Evolutionary conservation across 2,888 invertebrate genomes (phyloP).

Genomic region (Ichneumoninae sp.): DNA sequence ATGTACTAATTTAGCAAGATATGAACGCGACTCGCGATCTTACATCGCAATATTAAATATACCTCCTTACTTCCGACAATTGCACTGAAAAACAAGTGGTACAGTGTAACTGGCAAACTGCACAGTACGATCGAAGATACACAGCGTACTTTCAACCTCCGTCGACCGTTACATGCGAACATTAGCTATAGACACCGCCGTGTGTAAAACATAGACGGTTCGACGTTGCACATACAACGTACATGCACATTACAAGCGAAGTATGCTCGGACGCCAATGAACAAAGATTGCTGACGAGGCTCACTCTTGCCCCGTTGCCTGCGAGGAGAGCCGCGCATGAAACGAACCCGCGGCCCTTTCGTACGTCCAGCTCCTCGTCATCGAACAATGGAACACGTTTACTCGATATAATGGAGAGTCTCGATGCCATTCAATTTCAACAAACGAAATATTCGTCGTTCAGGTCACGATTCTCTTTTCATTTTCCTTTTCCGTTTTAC

Average conservation of each 20-base stretch:
- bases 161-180: slow-evolving; percentile 5
- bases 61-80: too few relatives aligned
- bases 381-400: slow-evolving; percentile 24
- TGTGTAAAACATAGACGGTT: not conserved
- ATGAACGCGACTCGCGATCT: too few relatives aligned
- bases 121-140: slow-evolving; percentile 13
- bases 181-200: not conserved
- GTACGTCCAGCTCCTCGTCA: not conserved
- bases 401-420: slow-evolving; percentile 32
- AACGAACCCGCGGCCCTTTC: not conserved
- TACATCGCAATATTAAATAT: too few relatives aligned
- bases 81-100: too few relatives aligned
- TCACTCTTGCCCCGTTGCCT: slow-evolving; percentile 6
- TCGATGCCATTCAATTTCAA: slow-evolving; percentile 30
- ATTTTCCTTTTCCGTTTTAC: not conserved
- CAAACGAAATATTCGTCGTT: slow-evolving; percentile 5
- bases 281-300: slow-evolving; percentile 20
- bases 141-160: not conserved
- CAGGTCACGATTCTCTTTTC: slow-evolving; percentile 1
- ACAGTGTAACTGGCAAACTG: too few relatives aligned
- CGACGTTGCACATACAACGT: not conserved
- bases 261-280: slow-evolving; percentile 21
- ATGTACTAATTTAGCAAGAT: too few relatives aligned
- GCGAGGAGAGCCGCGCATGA: not conserved
- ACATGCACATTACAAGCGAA: slow-evolving; percentile 1